These are phyloP conservation scores for Rynchops niger DNA, from an alignment of 2,113 vertebrate species.

Conservation along the genomic window DNA sequence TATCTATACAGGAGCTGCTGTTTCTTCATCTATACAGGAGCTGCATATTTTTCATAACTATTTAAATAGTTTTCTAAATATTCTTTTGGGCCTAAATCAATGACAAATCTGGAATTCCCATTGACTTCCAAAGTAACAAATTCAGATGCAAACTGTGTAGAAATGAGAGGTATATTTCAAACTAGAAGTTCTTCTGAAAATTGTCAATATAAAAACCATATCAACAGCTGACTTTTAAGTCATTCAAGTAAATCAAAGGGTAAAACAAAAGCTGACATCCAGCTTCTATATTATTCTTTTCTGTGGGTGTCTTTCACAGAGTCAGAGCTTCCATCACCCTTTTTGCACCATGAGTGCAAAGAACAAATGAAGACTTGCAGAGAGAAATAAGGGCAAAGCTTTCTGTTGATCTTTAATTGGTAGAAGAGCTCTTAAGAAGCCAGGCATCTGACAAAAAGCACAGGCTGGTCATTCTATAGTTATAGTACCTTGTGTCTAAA, in stretches of 20 bases:
- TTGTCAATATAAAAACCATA: neutral
- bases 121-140: neutral
- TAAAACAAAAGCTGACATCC: neutral
- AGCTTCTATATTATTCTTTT: neutral
- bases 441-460: neutral
- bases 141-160: neutral
- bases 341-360: neutral
- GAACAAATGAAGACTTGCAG: neutral
- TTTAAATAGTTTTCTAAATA: neutral
- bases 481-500: neutral
- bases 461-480: neutral
- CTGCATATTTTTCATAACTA: neutral
- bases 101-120: neutral
- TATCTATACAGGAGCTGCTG: fast-evolving
- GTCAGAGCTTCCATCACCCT: neutral
- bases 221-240: neutral
- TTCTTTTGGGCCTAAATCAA: neutral
- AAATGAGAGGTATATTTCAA: neutral
- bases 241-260: neutral
- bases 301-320: neutral
- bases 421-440: neutral
- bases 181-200: neutral
- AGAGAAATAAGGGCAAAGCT: neutral
- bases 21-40: neutral
- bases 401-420: neutral